These are phyloP conservation scores for Dryobota labecula DNA, from an alignment of 2,888 invertebrate genomes.

Conservation along the genomic window DNA sequence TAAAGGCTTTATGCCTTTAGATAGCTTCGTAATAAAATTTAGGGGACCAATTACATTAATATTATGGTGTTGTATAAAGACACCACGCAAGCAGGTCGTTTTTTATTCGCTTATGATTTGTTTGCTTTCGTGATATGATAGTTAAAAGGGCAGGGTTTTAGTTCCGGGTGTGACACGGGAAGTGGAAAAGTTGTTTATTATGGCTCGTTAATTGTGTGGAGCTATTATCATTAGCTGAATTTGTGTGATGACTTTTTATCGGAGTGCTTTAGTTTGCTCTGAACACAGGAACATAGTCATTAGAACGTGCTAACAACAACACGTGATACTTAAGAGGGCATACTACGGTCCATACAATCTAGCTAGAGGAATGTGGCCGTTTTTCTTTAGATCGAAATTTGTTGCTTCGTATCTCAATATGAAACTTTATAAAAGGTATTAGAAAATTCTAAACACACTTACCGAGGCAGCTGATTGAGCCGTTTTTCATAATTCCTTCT, in stretches of 20 bases:
- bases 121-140: slow-evolving; percentile 42
- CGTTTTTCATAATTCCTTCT: no score
- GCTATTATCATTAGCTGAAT: slow-evolving; percentile 23
- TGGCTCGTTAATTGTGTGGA: slow-evolving; percentile 38
- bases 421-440: no score
- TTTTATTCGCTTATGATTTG: slow-evolving; percentile 43
- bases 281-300: not conserved
- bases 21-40: slow-evolving; percentile 20
- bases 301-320: no score
- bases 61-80: slow-evolving; percentile 11
- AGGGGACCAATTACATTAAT: slow-evolving; percentile 33
- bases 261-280: not conserved
- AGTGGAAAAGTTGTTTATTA: slow-evolving; percentile 23
- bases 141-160: slow-evolving; percentile 39
- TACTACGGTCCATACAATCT: no score
- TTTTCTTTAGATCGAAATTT: no score
- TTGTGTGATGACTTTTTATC: not conserved
- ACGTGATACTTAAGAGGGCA: no score
- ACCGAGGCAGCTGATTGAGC: no score
- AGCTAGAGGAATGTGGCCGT: no score
- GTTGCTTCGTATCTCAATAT: no score
- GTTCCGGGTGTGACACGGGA: slow-evolving; percentile 44
- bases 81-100: slow-evolving; percentile 51
- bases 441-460: no score
- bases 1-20: no score